phyloP scores from a whole-genome alignment of 2,797 vertebrate genomes.

The Sorex maritimensis region DNA sequence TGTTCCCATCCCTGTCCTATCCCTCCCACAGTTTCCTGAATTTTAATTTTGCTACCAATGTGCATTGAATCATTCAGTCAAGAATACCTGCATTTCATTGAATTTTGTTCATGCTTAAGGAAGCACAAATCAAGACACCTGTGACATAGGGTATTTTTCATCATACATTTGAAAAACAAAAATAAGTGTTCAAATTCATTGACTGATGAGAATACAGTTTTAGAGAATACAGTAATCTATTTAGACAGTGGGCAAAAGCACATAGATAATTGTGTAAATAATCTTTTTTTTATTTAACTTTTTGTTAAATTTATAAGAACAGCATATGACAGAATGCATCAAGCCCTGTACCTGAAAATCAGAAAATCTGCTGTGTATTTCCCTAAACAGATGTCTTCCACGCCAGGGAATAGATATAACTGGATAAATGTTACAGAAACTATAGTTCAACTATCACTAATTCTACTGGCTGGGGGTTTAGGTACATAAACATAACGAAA shows the following conservation, averaged over 20 bases:
- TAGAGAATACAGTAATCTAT: constrained; percentile 5
- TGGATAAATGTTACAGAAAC: not conserved
- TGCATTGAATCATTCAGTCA: not conserved
- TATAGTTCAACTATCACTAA: constrained; percentile 1
- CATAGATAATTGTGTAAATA: not conserved
- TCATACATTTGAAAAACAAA: not conserved
- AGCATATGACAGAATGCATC: not conserved
- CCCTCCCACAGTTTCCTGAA: not conserved
- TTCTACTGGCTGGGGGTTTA: not conserved
- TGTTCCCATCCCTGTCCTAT: too few species aligned
- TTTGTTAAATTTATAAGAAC: constrained; percentile 7
- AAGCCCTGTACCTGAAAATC: not conserved
- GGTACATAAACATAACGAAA: not conserved
- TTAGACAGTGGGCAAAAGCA: constrained; percentile 4
- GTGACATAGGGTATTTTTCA: not conserved
- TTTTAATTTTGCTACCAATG: not conserved
- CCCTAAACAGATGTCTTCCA: not conserved
- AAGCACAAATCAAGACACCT: not conserved
- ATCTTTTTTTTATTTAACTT: not conserved
- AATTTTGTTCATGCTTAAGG: not conserved
- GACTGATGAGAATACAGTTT: not conserved
- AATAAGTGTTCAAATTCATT: constrained; percentile 41
- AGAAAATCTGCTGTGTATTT: not conserved
- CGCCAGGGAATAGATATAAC: not conserved
- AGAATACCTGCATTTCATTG: not conserved